Conservation (phyloP, 2,113 vertebrate genomes). For the Tragelaphus buxtoni region DNA sequence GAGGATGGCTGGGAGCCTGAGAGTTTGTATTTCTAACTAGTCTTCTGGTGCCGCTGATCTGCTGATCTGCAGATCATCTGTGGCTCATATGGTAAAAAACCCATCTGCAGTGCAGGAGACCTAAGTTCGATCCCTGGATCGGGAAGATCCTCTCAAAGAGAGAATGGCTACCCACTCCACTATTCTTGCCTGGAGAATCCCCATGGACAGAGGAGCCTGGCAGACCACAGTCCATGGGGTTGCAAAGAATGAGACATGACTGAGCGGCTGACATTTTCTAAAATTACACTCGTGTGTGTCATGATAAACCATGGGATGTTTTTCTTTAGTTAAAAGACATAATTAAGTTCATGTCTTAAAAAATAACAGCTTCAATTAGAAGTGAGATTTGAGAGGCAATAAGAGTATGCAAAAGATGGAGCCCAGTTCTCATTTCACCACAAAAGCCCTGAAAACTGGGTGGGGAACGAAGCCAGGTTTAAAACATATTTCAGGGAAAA, state of each 20-base stretch:
- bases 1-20: not conserved
- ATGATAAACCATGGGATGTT: not conserved
- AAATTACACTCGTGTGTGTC: not conserved
- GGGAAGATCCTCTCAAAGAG: not conserved
- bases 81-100: not conserved
- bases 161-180: not conserved
- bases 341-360: not conserved
- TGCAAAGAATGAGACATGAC: not conserved
- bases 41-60: not conserved
- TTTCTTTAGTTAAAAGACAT: not conserved
- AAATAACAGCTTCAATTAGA: not conserved
- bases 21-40: not conserved
- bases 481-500: not conserved
- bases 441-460: not conserved
- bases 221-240: not conserved
- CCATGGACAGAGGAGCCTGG: not conserved
- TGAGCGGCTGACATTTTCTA: not conserved
- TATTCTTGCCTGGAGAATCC: not conserved
- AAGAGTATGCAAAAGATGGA: not conserved
- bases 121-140: not conserved
- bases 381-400: not conserved
- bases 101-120: not conserved
- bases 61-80: not conserved
- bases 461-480: not conserved
- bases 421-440: not conserved